phyloP scores from a whole-genome alignment of 2,888 invertebrate species.

The Clostera curtula region DNA sequence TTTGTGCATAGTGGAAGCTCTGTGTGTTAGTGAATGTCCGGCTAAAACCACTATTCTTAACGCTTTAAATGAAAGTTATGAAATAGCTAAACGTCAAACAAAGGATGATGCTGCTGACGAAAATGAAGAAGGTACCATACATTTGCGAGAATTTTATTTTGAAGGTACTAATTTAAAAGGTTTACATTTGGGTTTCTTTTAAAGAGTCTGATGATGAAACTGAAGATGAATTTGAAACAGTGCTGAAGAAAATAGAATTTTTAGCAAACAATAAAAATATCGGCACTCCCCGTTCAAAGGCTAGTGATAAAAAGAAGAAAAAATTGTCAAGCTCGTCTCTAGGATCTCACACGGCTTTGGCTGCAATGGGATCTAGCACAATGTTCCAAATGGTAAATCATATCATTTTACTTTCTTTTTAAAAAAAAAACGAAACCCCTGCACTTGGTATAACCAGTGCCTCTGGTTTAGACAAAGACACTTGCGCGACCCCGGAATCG shows the following conservation, averaged over 20 bases:
- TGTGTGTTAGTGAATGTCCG: conserved; percentile 36
- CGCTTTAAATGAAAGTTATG: conserved; percentile 47
- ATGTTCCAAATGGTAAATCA: conserved; percentile 54
- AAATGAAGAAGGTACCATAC: conserved; percentile 31
- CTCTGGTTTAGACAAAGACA: too few species aligned
- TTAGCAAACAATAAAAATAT: conserved; percentile 39
- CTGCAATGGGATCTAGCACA: conserved; percentile 46
- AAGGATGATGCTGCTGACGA: conserved; percentile 27
- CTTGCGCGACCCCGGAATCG: too few species aligned
- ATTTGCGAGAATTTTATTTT: background rate
- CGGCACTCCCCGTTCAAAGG: conserved; percentile 49
- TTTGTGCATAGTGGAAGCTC: conserved; percentile 60
- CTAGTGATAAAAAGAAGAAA: conserved; percentile 54
- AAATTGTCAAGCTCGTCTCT: conserved; percentile 37
- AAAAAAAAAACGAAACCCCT: too few species aligned
- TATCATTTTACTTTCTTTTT: too few species aligned
- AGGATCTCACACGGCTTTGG: conserved; percentile 34
- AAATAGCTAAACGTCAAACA: conserved; percentile 21
- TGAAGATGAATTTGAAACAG: conserved; percentile 45
- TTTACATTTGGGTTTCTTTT: conserved; percentile 5
- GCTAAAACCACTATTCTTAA: conserved; percentile 34
- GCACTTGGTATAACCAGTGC: too few species aligned
- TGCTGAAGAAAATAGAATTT: conserved; percentile 45
- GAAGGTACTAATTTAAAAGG: too few species aligned
- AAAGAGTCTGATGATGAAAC: conserved; percentile 32